Evolutionary conservation across 2,888 invertebrate species (phyloP), one percentile per base, ranked within the genome.

Genomic region (Phaonia tiefii): DNA sequence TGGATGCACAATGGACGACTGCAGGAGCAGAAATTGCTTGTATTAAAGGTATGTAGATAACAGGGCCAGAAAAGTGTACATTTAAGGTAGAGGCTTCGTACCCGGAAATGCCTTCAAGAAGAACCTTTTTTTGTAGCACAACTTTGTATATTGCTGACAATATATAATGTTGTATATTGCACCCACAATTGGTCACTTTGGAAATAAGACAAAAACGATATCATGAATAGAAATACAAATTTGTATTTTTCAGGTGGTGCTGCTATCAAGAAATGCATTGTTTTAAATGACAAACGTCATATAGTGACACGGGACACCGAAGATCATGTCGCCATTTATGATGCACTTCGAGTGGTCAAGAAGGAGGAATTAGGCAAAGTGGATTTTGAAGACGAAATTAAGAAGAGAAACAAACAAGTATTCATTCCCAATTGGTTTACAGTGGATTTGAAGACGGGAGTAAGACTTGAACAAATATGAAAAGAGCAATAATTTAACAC

Each of bases 371-470:
- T 98, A 78, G 99, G 99, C 0, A 93, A 94, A 87, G 94, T 97
- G 1, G 96, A 98, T 89, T 98, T 96, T 91, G 98, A 99, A 83
- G 96, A 97, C 87, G 97, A 98, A 92, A 93, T 97, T 0, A 98
- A 98, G 89, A 96, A 96, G 87, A 92, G 96, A 81, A 96, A 96
- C 86, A 97, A 98, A 91, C 95, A 96, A 93, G 95, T 99, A 67
- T 98, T 96, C 90, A 98, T 99, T 86, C 99, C 99, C 31, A 98
- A 97, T 92, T 99, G 99, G 99, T 99, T 99, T 90, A 97, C 97
- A 84, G 98, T 99, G 56, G 99, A 99, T 92, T 93, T 99, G 60
- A 99, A 99, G 92, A 99, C 98, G 78, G 99, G 99, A 82, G 96
- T 97, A 91, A 90, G 93, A 22, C 3, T 25, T 58, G 1, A 31